Conservation (phyloP, 2,888 invertebrate species). For the Cremastinae sp. region DNA sequence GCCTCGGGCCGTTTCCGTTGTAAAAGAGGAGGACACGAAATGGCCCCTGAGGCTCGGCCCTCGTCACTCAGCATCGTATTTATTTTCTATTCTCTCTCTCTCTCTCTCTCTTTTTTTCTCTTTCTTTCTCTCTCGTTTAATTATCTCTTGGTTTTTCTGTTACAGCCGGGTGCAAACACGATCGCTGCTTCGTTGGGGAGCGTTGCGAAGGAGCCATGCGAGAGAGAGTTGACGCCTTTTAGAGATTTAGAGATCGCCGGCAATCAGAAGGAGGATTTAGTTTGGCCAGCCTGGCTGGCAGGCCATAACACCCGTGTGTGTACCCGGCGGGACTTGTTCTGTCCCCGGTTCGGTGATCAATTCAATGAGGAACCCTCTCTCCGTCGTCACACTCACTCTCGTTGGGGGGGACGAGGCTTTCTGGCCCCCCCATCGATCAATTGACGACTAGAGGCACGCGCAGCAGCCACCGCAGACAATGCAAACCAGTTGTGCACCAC, state of each 20-base stretch:
- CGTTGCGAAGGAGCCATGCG: constrained; percentile 24
- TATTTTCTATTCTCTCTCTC: constrained; percentile 11
- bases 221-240: constrained; percentile 18
- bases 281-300: neutral
- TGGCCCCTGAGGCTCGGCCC: neutral
- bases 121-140: constrained; percentile 15
- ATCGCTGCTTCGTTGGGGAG: constrained; percentile 27
- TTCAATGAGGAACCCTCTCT: constrained; percentile 17
- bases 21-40: constrained; percentile 63
- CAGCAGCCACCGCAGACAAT: constrained; percentile 81
- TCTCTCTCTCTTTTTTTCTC: constrained; percentile 28
- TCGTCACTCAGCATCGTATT: constrained; percentile 12
- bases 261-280: constrained; percentile 22
- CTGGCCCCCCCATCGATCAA: constrained; percentile 65
- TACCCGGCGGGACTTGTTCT: constrained; percentile 18
- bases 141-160: neutral
- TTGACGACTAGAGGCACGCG: constrained; percentile 79
- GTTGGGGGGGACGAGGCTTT: constrained; percentile 2
- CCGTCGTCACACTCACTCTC: no score
- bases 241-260: constrained; percentile 8
- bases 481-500: constrained; percentile 78
- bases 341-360: constrained; percentile 22
- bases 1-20: constrained; percentile 77
- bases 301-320: constrained; percentile 3
- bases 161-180: constrained; percentile 19